phyloP scores from a whole-genome alignment of 2,888 invertebrate genomes.

The Drosophila fulvimacula region DNA sequence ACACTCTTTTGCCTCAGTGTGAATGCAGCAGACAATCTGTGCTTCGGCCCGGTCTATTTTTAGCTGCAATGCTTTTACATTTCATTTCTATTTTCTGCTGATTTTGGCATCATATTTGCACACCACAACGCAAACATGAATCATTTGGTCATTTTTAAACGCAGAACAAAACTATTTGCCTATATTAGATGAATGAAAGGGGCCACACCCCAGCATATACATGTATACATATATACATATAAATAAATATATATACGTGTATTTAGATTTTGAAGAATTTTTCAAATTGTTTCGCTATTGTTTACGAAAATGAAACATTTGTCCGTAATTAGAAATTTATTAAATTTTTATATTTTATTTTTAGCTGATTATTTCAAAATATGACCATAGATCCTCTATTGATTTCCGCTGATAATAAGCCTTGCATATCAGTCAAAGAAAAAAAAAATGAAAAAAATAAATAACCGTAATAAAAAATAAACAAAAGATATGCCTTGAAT shows the following conservation, averaged over 20 bases:
- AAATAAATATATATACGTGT: conserved; percentile 14
- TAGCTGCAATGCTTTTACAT: conserved; percentile 32
- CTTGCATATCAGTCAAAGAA: conserved; percentile 15
- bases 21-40: conserved; percentile 31
- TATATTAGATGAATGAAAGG: conserved; percentile 46
- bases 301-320: conserved; percentile 42
- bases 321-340: conserved; percentile 40
- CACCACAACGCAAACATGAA: conserved; percentile 30
- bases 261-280: conserved; percentile 25
- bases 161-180: conserved; percentile 11
- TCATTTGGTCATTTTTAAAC: conserved; percentile 40
- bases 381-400: conserved; percentile 43
- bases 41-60: conserved; percentile 34
- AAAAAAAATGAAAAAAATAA: conserved; percentile 7
- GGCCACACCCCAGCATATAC: conserved; percentile 46
- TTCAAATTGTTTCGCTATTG: conserved; percentile 17
- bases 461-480: conserved; percentile 63
- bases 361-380: conserved; percentile 17
- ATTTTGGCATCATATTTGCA: conserved; percentile 44
- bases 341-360: conserved; percentile 15
- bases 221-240: conserved; percentile 12
- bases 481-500: conserved; percentile 48
- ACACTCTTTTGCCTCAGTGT: conserved; percentile 9
- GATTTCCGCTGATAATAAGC: conserved; percentile 59
- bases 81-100: conserved; percentile 21